Conservation (phyloP, 2,888 invertebrate species). For the Prostheceraeus crozeri region DNA sequence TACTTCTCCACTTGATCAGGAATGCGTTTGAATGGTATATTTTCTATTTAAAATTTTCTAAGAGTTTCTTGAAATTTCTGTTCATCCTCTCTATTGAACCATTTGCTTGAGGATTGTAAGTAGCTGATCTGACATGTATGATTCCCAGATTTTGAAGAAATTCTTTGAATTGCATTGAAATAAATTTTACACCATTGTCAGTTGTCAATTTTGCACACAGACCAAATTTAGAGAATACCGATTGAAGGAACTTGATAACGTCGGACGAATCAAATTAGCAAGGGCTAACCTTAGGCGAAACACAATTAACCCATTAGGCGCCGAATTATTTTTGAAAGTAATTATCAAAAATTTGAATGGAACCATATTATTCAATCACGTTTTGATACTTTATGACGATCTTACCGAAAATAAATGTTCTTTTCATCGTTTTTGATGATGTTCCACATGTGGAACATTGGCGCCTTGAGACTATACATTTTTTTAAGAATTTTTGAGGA, state of each 20-base stretch:
- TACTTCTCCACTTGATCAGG: constrained; percentile 13
- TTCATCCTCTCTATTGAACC: constrained; percentile 16
- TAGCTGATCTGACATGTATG: constrained; percentile 25
- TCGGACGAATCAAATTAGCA: too few relatives aligned
- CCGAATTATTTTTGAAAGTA: too few relatives aligned
- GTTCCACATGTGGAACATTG: too few relatives aligned
- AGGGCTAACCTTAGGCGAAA: constrained; percentile 24
- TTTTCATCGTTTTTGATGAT: too few relatives aligned
- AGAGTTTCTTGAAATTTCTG: constrained; percentile 25
- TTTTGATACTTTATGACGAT: too few relatives aligned
- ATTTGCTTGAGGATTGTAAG: constrained; percentile 32
- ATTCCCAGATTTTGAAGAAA: constrained; percentile 28
- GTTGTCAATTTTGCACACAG: neutral
- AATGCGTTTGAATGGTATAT: constrained; percentile 15
- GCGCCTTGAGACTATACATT: too few relatives aligned
- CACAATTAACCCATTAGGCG: too few relatives aligned
- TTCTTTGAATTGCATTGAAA: constrained; percentile 16
- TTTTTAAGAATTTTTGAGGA: too few relatives aligned
- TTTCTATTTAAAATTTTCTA: constrained; percentile 13
- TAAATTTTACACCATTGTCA: constrained; percentile 28
- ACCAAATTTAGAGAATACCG: constrained; percentile 7
- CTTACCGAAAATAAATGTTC: too few relatives aligned
- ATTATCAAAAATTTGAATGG: too few relatives aligned
- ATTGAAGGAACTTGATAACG: too few relatives aligned
- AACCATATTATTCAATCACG: too few relatives aligned